These are phyloP conservation scores for Agrochola litura DNA, from an alignment of 2,888 invertebrate genomes.

Conservation along the genomic window DNA sequence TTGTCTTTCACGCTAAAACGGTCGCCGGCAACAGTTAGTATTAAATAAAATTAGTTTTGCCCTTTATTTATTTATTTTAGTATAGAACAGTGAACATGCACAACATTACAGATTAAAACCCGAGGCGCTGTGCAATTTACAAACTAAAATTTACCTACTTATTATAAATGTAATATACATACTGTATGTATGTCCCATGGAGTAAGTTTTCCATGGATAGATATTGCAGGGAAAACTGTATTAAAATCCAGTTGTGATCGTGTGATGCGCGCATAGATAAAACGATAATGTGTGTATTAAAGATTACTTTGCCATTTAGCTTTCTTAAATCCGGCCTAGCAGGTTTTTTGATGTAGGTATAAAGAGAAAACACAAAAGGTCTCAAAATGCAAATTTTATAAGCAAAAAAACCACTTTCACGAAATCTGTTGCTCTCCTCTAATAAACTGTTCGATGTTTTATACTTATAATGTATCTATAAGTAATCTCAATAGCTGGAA, in stretches of 20 bases:
- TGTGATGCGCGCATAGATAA: not conserved
- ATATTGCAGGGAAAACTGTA: not conserved
- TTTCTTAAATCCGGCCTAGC: slow-evolving; percentile 39
- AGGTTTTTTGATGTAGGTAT: slow-evolving; percentile 35
- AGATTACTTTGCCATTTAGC: slow-evolving; percentile 19
- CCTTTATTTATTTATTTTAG: not conserved
- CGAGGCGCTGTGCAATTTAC: not conserved
- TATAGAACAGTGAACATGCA: not conserved
- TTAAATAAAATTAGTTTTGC: not conserved
- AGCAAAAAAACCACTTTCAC: slow-evolving; percentile 10
- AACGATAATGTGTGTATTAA: slow-evolving; percentile 18
- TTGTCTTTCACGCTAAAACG: too few species aligned
- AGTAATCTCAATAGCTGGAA: slow-evolving; percentile 6
- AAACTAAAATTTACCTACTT: not conserved
- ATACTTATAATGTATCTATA: not conserved
- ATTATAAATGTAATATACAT: not conserved
- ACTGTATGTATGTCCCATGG: not conserved
- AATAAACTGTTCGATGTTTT: not conserved
- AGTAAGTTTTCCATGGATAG: not conserved
- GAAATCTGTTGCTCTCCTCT: slow-evolving; percentile 1
- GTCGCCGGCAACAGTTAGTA: not conserved
- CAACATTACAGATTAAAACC: not conserved
- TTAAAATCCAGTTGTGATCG: slow-evolving; percentile 26
- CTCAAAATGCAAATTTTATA: slow-evolving; percentile 26
- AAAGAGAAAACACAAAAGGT: slow-evolving; percentile 30